A percentile compares a stretch with the other conserved stretches of the same genome.
Evolutionary conservation across 2,113 vertebrate species (phyloP).

Genomic region (Vicugna pacos): DNA sequence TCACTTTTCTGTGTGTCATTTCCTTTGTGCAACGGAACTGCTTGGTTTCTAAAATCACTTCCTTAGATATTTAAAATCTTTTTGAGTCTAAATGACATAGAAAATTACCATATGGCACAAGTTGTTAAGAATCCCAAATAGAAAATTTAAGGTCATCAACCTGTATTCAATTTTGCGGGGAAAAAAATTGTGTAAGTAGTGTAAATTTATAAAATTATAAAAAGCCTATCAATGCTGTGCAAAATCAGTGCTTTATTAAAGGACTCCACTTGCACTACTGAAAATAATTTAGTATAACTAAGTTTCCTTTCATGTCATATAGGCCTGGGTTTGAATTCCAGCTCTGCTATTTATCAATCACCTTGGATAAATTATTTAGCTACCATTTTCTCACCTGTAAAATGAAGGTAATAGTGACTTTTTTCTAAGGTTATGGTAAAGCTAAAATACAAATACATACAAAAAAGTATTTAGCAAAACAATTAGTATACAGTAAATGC

Average conservation of each 20-base stretch:
- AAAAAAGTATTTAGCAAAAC: not conserved
- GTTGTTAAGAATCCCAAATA: not conserved
- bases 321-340: not conserved
- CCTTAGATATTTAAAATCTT: not conserved
- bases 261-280: not conserved
- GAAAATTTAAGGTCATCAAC: not conserved
- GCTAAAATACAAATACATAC: not conserved
- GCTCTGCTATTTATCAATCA: not conserved
- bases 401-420: not conserved
- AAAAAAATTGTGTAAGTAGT: not conserved
- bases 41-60: not conserved
- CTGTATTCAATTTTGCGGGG: not conserved
- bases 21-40: not conserved
- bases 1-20: not conserved
- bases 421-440: constrained; percentile 8
- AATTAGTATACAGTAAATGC: not conserved
- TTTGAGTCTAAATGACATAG: not conserved
- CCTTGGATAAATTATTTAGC: not conserved
- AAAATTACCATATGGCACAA: not conserved
- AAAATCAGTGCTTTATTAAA: not conserved
- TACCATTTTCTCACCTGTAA: not conserved
- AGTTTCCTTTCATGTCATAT: not conserved
- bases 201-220: not conserved
- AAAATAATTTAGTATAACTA: not conserved
- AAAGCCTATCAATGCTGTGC: not conserved